Conservation (phyloP, 1,140 invertebrate species). For the Potamilus streckersoni region DNA sequence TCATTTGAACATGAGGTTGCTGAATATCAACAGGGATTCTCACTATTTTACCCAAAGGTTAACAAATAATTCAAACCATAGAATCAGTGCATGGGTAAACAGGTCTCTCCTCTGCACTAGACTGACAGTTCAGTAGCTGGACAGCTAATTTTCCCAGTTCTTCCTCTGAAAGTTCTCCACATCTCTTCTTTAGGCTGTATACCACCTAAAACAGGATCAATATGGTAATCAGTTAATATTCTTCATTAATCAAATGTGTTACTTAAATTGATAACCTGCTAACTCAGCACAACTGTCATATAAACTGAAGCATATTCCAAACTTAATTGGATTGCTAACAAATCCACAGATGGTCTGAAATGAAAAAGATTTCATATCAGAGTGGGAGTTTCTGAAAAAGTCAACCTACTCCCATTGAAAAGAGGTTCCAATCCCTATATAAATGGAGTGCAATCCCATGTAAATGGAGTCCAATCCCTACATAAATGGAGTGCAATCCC, state of each 20-base stretch:
- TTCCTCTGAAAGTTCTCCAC: slow-evolving; percentile 74
- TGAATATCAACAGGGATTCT: too few species aligned
- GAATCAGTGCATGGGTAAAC: slow-evolving; percentile 74
- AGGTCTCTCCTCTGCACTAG: slow-evolving; percentile 73
- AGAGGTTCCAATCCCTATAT: too few species aligned
- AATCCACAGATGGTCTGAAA: background rate
- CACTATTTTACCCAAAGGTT: too few species aligned
- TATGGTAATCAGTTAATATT: background rate
- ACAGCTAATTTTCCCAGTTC: slow-evolving; percentile 78
- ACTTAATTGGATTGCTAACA: background rate
- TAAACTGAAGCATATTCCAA: background rate
- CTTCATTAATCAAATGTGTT: background rate
- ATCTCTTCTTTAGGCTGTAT: slow-evolving; percentile 53
- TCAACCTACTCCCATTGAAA: too few species aligned
- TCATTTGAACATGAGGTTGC: too few species aligned
- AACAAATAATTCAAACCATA: slow-evolving; percentile 70
- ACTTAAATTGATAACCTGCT: background rate
- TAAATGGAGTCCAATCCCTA: too few species aligned
- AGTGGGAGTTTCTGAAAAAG: background rate
- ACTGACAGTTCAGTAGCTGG: slow-evolving; percentile 79
- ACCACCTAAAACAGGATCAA: slow-evolving; percentile 32
- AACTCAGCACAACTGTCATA: background rate
- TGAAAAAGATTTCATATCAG: background rate
- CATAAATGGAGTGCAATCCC: too few species aligned
- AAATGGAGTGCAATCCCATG: too few species aligned